phyloP scores from a whole-genome alignment of 2,797 vertebrate species.

The Phataginus tetradactyla region DNA sequence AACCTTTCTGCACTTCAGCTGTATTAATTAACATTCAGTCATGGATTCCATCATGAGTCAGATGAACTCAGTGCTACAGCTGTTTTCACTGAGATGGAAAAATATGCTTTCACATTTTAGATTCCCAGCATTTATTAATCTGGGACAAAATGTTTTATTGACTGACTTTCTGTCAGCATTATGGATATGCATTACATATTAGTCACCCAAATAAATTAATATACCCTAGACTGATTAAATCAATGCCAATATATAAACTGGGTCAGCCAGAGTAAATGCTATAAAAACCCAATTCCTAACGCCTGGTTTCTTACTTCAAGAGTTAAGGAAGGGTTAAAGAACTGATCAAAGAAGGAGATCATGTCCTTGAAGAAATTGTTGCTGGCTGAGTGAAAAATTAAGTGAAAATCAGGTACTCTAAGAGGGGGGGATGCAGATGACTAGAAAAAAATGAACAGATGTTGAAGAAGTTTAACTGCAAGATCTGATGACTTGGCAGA shows the following conservation, averaged over 20 bases:
- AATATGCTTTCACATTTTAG: constrained; percentile 72
- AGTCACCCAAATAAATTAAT: constrained; percentile 40
- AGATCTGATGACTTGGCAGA: constrained; percentile 35
- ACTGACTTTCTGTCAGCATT: background rate
- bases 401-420: background rate
- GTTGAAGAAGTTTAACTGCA: background rate
- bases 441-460: constrained; percentile 6
- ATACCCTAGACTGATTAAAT: background rate
- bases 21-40: constrained; percentile 81
- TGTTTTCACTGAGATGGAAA: constrained; percentile 66
- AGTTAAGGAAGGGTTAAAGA: background rate
- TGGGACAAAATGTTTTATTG: constrained; percentile 65
- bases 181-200: constrained; percentile 41
- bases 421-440: background rate
- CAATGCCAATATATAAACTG: background rate
- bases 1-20: constrained; percentile 72
- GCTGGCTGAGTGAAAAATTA: background rate
- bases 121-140: constrained; percentile 67
- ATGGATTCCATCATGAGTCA: constrained; percentile 73
- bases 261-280: background rate
- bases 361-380: background rate
- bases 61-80: constrained; percentile 76
- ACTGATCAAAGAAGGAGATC: background rate
- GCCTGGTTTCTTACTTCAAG: background rate
- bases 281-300: background rate